Percentiles rank a stretch among this genome's conserved stretches.
phyloP scores from a whole-genome alignment of 2,113 vertebrate species.

The Colaptes auratus region DNA sequence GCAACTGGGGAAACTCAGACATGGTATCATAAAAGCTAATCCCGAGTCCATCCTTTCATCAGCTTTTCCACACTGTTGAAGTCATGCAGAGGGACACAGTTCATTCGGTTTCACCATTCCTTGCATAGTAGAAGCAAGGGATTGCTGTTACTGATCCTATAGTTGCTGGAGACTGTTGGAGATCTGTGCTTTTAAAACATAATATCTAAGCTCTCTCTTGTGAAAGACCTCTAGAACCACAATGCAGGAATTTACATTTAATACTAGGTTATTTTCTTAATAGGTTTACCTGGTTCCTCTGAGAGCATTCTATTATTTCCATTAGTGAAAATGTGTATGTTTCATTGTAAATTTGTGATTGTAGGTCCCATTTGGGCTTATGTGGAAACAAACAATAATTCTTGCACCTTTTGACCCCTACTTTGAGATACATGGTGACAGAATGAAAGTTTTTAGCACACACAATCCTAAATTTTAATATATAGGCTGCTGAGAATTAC shows the following conservation, averaged over 20 bases:
- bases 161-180: not conserved
- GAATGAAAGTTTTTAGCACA: not conserved
- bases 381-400: not conserved
- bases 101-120: not conserved
- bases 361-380: not conserved
- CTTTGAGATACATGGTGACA: not conserved
- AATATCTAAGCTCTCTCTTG: not conserved
- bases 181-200: not conserved
- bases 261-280: not conserved
- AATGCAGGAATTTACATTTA: not conserved
- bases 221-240: not conserved
- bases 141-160: fast-evolving
- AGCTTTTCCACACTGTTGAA: not conserved
- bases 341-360: not conserved
- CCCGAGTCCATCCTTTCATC: not conserved
- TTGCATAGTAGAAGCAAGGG: not conserved
- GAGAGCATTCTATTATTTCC: not conserved
- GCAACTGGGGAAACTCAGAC: not conserved
- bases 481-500: not conserved
- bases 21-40: not conserved
- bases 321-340: not conserved
- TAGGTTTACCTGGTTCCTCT: not conserved
- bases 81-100: not conserved
- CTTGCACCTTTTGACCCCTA: not conserved
- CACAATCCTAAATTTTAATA: not conserved